Conservation (phyloP, 2,888 invertebrate genomes). For the Automeris io region DNA sequence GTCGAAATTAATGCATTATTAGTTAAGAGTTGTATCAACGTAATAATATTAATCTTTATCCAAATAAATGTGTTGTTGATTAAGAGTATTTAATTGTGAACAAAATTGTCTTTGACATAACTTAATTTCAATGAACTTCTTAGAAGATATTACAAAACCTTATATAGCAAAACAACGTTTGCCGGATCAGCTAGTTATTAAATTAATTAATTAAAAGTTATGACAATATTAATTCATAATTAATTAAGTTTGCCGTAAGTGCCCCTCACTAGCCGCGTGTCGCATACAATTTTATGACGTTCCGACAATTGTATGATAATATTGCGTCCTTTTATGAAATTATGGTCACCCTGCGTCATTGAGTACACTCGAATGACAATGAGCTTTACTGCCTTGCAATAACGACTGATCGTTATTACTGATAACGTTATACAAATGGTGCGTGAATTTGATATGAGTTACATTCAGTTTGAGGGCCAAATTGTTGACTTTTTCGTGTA, state of each 20-base stretch:
- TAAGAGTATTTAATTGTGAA: too few relatives aligned
- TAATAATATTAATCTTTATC: too few relatives aligned
- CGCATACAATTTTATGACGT: conserved; percentile 33
- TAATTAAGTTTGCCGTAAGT: conserved; percentile 5
- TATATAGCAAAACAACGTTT: too few relatives aligned
- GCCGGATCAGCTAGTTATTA: too few relatives aligned
- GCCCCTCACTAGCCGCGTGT: conserved; percentile 26
- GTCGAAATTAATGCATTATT: too few relatives aligned
- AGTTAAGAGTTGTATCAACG: too few relatives aligned
- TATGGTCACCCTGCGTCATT: conserved; percentile 61
- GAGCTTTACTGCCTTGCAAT: conserved; percentile 13
- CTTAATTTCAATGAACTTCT: too few relatives aligned
- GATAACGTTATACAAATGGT: conserved; percentile 19
- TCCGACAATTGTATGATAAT: conserved; percentile 70
- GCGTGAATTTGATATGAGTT: conserved; percentile 10
- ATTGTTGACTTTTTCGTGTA: conserved; percentile 4
- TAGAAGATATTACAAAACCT: too few relatives aligned
- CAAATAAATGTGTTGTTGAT: too few relatives aligned
- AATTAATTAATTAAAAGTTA: too few relatives aligned
- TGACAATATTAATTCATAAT: too few relatives aligned
- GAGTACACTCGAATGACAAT: conserved; percentile 19
- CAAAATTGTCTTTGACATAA: too few relatives aligned
- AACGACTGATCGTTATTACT: not conserved
- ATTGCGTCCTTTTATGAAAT: conserved; percentile 49
- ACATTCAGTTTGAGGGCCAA: conserved; percentile 8